Base-by-base conservation (phyloP, 2,113 vertebrate species). In the Pyrgilauda ruficollis region DNA sequence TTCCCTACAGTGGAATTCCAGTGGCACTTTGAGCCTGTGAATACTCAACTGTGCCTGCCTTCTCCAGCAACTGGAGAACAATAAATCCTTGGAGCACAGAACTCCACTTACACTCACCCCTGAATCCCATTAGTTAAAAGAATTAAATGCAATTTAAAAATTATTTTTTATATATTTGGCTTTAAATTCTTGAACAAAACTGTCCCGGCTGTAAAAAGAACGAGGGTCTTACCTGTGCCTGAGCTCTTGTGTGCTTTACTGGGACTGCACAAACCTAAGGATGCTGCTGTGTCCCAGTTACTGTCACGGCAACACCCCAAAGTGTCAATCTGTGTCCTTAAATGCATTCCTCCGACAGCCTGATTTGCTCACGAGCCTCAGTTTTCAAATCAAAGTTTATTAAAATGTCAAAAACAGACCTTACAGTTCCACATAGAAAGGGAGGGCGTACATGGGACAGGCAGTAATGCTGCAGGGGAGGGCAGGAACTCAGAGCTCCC, bases 361-460 rank as follows among this genome's bases (percentile, higher is more conserved):
- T 35, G 19, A 68, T 44, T 37, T 24, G 58, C 93, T 93, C 86
- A 41, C 0, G 10, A 96, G 94, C 86, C 84, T 93, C 53, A 7
- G 66, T 94, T 97, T 97, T 96, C 89, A 89, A 84, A 96, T 97
- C 89, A 41, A 96, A 97, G 95, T 98, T 98, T 98, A 98, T 98
- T 98, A 97, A 97, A 97, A 96, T 95, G 96, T 94, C 96, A 97
- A 97, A 96, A 96, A 88, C 97, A 97, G 95, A 93, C 96, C 95
- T 96, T 97, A 97, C 90, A 96, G 87, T 90, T 94, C 86, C 92
- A 93, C 88, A 7, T 74, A 17, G 91, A 63, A 64, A 93, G 28
- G 70, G 70, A 86, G 90, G 86, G 89, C 8, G 31, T 76, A 90
- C 80, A 81, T 9, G 41, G 94, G 92, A 87, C 83, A 96, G 68